These are phyloP conservation scores for Megaustenia siamemsis DNA, from an alignment of 2,888 invertebrate genomes.

Conservation along the genomic window DNA sequence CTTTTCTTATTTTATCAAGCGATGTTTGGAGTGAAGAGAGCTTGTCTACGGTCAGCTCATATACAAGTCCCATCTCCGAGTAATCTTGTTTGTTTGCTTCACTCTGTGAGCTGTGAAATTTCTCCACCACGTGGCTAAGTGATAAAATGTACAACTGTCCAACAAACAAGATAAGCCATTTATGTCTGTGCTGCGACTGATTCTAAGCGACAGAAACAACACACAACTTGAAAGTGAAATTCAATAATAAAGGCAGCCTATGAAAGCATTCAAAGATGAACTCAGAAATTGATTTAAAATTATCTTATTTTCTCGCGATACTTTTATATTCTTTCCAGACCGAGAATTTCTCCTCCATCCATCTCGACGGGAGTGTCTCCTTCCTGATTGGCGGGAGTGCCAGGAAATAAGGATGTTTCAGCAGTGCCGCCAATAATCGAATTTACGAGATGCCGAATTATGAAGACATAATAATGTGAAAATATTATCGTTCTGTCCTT, in stretches of 20 bases:
- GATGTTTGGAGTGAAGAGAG: neutral
- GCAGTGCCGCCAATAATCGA: conserved; percentile 24
- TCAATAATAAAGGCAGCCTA: conserved; percentile 10
- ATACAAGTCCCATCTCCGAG: neutral
- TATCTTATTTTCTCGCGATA: conserved; percentile 17
- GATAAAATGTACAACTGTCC: neutral
- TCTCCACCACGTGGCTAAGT: too few species aligned
- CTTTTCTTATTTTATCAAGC: neutral
- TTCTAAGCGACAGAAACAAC: conserved; percentile 16
- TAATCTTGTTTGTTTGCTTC: neutral
- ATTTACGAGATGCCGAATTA: conserved; percentile 31
- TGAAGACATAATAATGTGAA: conserved; percentile 28
- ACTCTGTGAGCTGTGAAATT: neutral
- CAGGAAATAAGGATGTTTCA: conserved; percentile 25
- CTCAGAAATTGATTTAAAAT: conserved; percentile 33
- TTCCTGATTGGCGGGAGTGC: neutral
- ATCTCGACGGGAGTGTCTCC: conserved; percentile 26
- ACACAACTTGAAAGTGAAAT: conserved; percentile 23
- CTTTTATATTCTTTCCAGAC: conserved; percentile 16
- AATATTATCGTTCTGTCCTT: conserved; percentile 31
- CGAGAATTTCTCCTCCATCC: neutral
- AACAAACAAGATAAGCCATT: neutral
- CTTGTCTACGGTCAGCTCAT: neutral
- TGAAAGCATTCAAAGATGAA: conserved; percentile 28
- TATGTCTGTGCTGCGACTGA: neutral